Conservation (phyloP, 2,888 invertebrate genomes). For the Drosophila fungiperda region DNA sequence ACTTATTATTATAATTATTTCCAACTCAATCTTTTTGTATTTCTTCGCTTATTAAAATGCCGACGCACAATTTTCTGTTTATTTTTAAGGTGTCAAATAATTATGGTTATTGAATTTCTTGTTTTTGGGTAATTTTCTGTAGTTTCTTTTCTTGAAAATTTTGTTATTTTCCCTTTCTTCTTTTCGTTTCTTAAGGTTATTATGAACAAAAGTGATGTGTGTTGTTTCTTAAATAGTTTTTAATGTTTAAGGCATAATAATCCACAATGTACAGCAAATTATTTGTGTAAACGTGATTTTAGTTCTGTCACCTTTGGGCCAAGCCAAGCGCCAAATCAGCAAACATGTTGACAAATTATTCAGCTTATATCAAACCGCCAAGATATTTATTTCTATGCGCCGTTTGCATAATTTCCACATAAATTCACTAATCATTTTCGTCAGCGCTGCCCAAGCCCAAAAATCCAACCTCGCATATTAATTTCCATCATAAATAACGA, state of each 20-base stretch:
- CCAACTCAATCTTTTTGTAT: neutral
- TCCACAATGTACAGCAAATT: neutral
- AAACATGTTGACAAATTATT: conserved; percentile 64
- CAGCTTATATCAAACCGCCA: conserved; percentile 41
- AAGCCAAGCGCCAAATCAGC: conserved; percentile 55
- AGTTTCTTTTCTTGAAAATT: conserved; percentile 24
- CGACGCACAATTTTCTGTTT: conserved; percentile 24
- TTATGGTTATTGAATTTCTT: conserved; percentile 44
- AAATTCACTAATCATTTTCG: conserved; percentile 75
- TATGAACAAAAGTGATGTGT: conserved; percentile 24
- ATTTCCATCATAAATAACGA: conserved; percentile 71
- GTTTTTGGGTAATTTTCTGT: conserved; percentile 6
- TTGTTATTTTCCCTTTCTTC: neutral
- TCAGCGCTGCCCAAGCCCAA: conserved; percentile 55
- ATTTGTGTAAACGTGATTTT: conserved; percentile 30
- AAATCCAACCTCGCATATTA: conserved; percentile 69
- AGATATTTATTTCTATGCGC: conserved; percentile 58
- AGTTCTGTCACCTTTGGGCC: conserved; percentile 57
- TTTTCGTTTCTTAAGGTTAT: conserved; percentile 18
- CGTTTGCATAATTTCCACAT: conserved; percentile 76
- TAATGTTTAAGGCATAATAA: neutral
- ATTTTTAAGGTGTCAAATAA: conserved; percentile 62
- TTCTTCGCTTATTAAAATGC: conserved; percentile 51
- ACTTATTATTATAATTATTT: neutral
- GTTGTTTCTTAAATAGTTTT: conserved; percentile 15